A percentile compares a stretch with the other conserved stretches of the same genome.
phyloP scores from a whole-genome alignment of 2,797 vertebrate species.

The Schizopygopsis malacanthus region DNA sequence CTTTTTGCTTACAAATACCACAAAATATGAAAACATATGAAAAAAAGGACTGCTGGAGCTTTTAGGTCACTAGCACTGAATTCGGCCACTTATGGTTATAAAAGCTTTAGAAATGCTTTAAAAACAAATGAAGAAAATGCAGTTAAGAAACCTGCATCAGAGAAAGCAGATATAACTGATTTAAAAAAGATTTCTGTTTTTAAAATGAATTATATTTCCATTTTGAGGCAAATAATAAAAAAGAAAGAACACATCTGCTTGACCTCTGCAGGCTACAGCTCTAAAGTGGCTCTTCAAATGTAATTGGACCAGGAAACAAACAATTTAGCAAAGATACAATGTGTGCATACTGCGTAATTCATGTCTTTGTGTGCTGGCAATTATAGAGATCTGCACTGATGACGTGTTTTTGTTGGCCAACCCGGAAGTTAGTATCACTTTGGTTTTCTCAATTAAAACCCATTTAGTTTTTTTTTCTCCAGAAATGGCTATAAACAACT shows the following conservation, averaged over 20 bases:
- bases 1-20: neutral
- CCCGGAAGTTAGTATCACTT: neutral
- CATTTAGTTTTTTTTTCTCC: neutral
- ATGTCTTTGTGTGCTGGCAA: conserved; percentile 35
- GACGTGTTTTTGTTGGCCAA: neutral
- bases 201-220: neutral
- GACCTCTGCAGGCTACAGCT: neutral
- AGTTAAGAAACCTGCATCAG: neutral
- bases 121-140: conserved; percentile 1
- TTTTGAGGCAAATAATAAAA: conserved; percentile 20
- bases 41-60: neutral
- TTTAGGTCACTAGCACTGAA: neutral
- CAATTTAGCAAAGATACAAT: conserved; percentile 30
- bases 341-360: conserved; percentile 10
- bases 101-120: neutral
- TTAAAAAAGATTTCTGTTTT: neutral
- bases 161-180: neutral
- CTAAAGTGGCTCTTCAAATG: too few species aligned
- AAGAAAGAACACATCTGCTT: neutral
- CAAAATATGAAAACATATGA: neutral
- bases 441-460: neutral
- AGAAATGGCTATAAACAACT: neutral
- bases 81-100: neutral
- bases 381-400: neutral
- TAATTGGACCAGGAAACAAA: too few species aligned